phyloP scores from a whole-genome alignment of 1,140 invertebrate genomes.

The Euura saliciscinereae region DNA sequence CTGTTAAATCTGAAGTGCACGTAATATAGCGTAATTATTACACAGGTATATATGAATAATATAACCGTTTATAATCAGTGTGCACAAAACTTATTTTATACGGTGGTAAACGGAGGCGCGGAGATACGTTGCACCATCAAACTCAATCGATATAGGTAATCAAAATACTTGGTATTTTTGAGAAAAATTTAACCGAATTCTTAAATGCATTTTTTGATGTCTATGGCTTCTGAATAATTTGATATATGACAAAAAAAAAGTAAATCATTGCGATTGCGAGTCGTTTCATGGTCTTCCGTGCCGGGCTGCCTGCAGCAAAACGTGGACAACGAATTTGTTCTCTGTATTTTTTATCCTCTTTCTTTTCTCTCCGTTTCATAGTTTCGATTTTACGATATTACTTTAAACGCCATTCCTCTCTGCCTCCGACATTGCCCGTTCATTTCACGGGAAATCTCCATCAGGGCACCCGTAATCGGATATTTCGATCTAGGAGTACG shows the following conservation, averaged over 20 bases:
- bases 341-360: not conserved
- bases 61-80: no score
- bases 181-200: no score
- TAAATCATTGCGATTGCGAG: no score
- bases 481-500: not conserved
- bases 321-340: not conserved
- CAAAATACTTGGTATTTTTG: no score
- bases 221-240: no score
- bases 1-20: not conserved
- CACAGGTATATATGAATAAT: no score
- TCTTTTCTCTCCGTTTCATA: not conserved
- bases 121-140: no score
- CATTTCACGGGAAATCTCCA: not conserved
- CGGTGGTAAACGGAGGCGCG: no score
- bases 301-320: conserved; percentile 8
- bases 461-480: not conserved
- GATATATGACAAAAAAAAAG: no score
- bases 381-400: not conserved
- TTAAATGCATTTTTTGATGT: no score
- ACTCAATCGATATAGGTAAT: no score
- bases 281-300: not conserved
- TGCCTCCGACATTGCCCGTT: not conserved
- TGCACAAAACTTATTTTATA: no score
- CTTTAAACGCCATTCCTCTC: not conserved
- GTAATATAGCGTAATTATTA: not conserved